phyloP scores from a whole-genome alignment of 2,113 vertebrate genomes.

The Catharus bicknelli region DNA sequence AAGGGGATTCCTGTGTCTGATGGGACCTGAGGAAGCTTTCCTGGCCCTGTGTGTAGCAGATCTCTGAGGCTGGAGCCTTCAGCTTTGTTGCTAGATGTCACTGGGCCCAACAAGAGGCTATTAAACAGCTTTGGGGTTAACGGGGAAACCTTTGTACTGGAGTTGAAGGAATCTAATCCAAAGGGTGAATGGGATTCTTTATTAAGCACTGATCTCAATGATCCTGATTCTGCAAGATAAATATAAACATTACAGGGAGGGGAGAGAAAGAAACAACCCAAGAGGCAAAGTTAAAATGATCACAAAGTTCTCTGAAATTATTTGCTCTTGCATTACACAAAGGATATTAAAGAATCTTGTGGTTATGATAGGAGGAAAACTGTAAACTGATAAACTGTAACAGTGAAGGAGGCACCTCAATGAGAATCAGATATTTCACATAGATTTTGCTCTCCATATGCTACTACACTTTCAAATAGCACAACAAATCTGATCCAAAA shows the following conservation, averaged over 20 bases:
- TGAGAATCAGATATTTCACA: background rate
- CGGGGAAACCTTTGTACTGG: slow-evolving; percentile 87
- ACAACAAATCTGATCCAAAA: background rate
- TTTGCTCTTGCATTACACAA: background rate
- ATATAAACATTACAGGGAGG: background rate
- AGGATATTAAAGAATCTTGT: background rate
- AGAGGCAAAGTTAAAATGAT: background rate
- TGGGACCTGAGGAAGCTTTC: slow-evolving; percentile 90
- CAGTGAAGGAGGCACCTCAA: background rate
- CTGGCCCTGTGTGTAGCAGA: slow-evolving; percentile 93
- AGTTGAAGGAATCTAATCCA: slow-evolving; percentile 91
- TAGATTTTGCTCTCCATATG: background rate
- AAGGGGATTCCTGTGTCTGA: slow-evolving; percentile 90
- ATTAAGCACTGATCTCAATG: slow-evolving; percentile 89
- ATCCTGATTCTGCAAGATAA: slow-evolving; percentile 83
- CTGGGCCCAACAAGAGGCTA: slow-evolving; percentile 90
- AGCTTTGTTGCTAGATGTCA: slow-evolving; percentile 88
- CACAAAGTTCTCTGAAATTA: background rate
- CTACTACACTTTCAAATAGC: background rate
- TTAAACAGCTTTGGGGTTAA: slow-evolving; percentile 94
- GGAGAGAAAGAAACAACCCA: background rate
- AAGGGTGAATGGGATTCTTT: slow-evolving; percentile 91
- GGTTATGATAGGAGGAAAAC: background rate
- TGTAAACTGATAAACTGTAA: background rate
- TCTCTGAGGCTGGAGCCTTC: slow-evolving; percentile 97